A percentile compares a stretch with the other conserved stretches of the same genome.
These are phyloP conservation scores for Vespertilio murinus DNA, from an alignment of 2,797 vertebrate species.

Conservation along the genomic window DNA sequence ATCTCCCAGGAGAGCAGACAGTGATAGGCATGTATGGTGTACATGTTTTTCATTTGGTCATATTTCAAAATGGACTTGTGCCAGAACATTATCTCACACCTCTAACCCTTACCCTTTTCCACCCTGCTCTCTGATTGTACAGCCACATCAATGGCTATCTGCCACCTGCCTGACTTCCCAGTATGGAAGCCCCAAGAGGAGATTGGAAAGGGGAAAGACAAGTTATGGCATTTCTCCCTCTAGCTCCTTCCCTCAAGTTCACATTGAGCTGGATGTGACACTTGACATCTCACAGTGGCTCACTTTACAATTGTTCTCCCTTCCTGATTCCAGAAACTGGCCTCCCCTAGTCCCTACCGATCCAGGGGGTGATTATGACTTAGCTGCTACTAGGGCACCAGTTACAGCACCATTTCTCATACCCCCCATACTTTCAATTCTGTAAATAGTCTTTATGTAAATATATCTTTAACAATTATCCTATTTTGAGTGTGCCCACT, in stretches of 20 bases:
- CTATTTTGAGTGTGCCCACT: slow-evolving; percentile 15
- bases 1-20: neutral
- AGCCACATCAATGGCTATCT: no score
- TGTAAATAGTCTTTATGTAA: neutral
- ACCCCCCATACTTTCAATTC: neutral
- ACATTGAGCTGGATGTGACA: neutral
- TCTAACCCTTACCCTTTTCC: neutral
- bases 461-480: neutral
- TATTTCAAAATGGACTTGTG: neutral
- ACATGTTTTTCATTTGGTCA: neutral
- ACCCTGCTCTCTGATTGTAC: neutral
- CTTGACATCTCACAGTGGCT: neutral
- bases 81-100: neutral
- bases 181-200: neutral
- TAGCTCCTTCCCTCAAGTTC: neutral
- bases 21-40: neutral
- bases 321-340: neutral
- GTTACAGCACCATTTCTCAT: neutral
- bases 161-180: neutral
- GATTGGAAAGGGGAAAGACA: neutral
- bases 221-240: neutral
- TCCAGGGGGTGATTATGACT: neutral
- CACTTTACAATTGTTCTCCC: neutral
- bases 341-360: neutral
- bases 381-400: neutral